Evolutionary conservation across 2,113 vertebrate species (phyloP).

Genomic region (Sinocyclocheilus maitianheensis): DNA sequence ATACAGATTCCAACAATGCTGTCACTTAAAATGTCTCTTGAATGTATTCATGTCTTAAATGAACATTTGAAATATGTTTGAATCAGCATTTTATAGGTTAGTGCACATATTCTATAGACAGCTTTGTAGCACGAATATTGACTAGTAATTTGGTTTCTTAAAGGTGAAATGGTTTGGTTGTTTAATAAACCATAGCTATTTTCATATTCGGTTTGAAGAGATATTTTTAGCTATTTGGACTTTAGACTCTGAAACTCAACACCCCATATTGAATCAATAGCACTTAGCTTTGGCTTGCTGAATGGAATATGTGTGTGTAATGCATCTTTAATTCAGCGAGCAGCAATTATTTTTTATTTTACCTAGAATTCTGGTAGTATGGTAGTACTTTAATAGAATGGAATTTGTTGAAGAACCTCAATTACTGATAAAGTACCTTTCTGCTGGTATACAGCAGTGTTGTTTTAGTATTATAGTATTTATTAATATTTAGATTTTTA

Average conservation of each 20-base stretch:
- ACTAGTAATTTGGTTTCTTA: background rate
- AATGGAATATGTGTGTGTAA: background rate
- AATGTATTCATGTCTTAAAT: background rate
- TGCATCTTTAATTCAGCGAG: background rate
- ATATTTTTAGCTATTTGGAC: background rate
- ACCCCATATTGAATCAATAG: background rate
- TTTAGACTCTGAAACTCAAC: background rate
- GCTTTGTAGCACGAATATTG: too few relatives aligned
- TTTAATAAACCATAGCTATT: conserved; percentile 4
- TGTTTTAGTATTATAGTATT: background rate
- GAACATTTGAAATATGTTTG: background rate
- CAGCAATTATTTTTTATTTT: background rate
- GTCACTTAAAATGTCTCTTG: conserved; percentile 22
- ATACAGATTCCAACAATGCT: conserved; percentile 10
- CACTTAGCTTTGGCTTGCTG: background rate
- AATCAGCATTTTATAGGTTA: background rate
- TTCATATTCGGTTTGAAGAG: background rate
- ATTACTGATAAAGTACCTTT: background rate
- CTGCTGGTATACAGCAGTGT: background rate
- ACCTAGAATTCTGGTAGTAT: background rate
- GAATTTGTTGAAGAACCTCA: background rate
- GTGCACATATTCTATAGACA: background rate
- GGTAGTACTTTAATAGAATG: background rate
- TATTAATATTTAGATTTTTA: background rate
- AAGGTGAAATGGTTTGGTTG: background rate